phyloP scores from a whole-genome alignment of 2,797 vertebrate genomes.

The Galaxias olidus region DNA sequence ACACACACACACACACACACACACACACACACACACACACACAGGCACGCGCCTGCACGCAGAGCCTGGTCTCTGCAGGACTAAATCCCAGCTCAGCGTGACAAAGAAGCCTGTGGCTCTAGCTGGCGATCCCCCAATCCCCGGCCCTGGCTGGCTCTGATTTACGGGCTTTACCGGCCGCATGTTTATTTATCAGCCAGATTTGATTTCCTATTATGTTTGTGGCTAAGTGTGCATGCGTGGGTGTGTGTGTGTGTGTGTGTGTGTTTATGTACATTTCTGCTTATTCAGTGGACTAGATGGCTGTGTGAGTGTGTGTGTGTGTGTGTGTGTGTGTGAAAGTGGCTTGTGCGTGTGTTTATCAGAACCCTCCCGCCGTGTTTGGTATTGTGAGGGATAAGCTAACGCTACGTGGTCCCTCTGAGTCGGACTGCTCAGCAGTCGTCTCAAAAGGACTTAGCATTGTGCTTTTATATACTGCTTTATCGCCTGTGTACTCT shows the following conservation, averaged over 20 bases:
- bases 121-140: constrained; percentile 68
- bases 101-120: constrained; percentile 71
- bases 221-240: background rate
- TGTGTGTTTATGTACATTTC: constrained; percentile 28
- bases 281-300: constrained; percentile 14
- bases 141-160: constrained; percentile 55
- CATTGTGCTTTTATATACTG: constrained; percentile 29
- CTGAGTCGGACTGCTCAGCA: constrained; percentile 29
- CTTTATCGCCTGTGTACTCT: constrained; percentile 18
- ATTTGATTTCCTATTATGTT: constrained; percentile 48
- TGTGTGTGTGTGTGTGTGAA: background rate
- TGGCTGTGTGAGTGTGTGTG: background rate
- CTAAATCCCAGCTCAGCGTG: constrained; percentile 70
- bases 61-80: constrained; percentile 44
- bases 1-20: constrained; percentile 18
- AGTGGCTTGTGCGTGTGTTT: constrained; percentile 12
- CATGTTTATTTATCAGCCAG: constrained; percentile 58
- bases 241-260: constrained; percentile 20
- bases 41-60: constrained; percentile 20
- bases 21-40: constrained; percentile 24
- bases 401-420: background rate
- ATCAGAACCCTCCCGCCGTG: background rate
- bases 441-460: constrained; percentile 14
- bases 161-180: constrained; percentile 57
- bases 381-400: constrained; percentile 19